A percentile compares a stretch with the other conserved stretches of the same genome.
phyloP scores from a whole-genome alignment of 2,113 vertebrate genomes.

The Phasianus colchicus region DNA sequence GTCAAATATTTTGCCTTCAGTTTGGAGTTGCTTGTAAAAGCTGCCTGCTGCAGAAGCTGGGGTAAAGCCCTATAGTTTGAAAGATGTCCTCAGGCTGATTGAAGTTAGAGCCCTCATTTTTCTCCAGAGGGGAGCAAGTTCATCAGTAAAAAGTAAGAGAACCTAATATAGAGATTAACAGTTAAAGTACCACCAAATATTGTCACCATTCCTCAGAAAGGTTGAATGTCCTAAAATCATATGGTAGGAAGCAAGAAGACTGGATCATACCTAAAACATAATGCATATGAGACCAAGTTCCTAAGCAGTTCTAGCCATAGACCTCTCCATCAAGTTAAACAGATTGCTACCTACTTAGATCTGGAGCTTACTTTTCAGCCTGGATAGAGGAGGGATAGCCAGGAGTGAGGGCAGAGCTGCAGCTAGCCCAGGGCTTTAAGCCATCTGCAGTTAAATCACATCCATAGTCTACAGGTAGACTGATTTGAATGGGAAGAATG shows the following conservation, averaged over 20 bases:
- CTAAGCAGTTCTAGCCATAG: not conserved
- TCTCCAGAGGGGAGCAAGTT: not conserved
- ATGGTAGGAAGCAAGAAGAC: not conserved
- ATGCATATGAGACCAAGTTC: rapidly evolving
- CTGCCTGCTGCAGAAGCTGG: not conserved
- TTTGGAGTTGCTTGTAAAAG: not conserved
- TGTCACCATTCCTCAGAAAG: not conserved
- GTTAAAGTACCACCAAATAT: not conserved
- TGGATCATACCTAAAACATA: not conserved
- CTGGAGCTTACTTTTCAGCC: not conserved
- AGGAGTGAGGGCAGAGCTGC: not conserved
- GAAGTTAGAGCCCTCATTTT: not conserved
- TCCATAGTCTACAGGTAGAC: not conserved
- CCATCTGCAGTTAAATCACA: rapidly evolving
- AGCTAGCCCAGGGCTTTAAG: not conserved
- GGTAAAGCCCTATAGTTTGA: not conserved
- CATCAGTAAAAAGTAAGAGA: not conserved
- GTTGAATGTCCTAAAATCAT: not conserved
- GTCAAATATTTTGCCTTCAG: not conserved
- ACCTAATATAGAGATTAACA: not conserved
- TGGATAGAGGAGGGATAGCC: not conserved
- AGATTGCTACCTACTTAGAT: not conserved
- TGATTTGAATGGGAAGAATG: not conserved
- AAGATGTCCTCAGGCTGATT: not conserved
- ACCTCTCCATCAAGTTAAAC: not conserved